Base-by-base conservation (phyloP, 2,797 vertebrate species). In the Eupleurogrammus muticus region DNA sequence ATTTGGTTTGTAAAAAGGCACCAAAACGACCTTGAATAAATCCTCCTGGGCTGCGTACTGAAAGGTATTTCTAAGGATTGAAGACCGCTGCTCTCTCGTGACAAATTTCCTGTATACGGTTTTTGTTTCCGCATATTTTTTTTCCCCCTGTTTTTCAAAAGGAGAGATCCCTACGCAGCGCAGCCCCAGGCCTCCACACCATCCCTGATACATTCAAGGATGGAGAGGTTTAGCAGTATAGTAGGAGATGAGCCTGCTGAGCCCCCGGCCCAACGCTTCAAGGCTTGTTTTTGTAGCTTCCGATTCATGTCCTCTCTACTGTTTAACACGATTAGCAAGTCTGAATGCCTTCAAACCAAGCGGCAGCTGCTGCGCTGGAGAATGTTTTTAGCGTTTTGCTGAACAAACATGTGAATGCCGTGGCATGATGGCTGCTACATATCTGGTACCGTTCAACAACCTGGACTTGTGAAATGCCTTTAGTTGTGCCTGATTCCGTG, bases 251-350 rank as follows among this genome's bases (percentile, higher is more conserved):
- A 86, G 73, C 76, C 68, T 59, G 75, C 79, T 76, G 72, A 80
- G 84, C 75, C 66, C 79, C 53, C 70, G 76, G 81, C 56, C 54
- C 16, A 48, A 70, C 52, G 79, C 81, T 87, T 34, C 24, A 17
- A 80, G 80, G 73, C 79, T 71, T 70, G 82, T 88, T 89, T 82
- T 76, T 78, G 64, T 79, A 73, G 80, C 68, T 72, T 69, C 67
- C 49, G n/a, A 84, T 82, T 86, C 77, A 70, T 73, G 77, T 84
- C 79, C 57, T 66, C 46, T 83, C 67, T 56, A 17, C 77, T 86
- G 71, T 85, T 91, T 87, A 89, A 89, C 79, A 60, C 5, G 68
- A 90, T 90, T 90, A 88, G 79, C 40, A 55, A 81, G 66, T 63
- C 66, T 80, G 82, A 83, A 79, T 46, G n/a, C 75, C 9, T n/a